phyloP scores from a whole-genome alignment of 2,113 vertebrate species.

The Callorhinus ursinus region DNA sequence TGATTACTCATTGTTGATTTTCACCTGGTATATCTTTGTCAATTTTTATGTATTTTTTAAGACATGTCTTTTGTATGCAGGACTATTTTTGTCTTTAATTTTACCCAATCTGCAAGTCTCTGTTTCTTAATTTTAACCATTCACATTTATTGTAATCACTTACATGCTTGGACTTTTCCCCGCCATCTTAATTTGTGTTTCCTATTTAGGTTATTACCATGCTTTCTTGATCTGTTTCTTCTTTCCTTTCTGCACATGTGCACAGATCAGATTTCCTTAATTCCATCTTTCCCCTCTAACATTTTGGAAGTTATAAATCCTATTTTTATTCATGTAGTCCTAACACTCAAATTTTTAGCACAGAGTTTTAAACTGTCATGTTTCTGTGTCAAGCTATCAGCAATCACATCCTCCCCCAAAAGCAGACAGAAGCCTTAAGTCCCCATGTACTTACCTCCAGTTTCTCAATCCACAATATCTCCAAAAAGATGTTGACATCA shows the following conservation, averaged over 20 bases:
- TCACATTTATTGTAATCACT: neutral
- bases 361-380: neutral
- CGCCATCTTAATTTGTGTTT: neutral
- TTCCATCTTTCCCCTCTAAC: neutral
- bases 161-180: neutral
- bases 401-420: neutral
- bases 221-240: neutral
- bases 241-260: neutral
- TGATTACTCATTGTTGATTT: neutral
- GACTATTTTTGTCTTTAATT: neutral
- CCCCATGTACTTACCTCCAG: neutral
- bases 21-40: neutral
- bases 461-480: neutral
- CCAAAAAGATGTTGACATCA: neutral
- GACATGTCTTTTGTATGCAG: neutral
- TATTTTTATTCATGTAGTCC: neutral
- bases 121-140: constrained; percentile 9
- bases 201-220: neutral
- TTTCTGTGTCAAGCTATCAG: neutral
- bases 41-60: neutral
- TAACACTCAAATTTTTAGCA: neutral
- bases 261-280: neutral
- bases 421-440: neutral
- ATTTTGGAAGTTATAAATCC: neutral
- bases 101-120: neutral